Base-by-base conservation (phyloP, 37 sponge, comb jelly and placozoan genomes). In the Theonella swinhoei region DNA sequence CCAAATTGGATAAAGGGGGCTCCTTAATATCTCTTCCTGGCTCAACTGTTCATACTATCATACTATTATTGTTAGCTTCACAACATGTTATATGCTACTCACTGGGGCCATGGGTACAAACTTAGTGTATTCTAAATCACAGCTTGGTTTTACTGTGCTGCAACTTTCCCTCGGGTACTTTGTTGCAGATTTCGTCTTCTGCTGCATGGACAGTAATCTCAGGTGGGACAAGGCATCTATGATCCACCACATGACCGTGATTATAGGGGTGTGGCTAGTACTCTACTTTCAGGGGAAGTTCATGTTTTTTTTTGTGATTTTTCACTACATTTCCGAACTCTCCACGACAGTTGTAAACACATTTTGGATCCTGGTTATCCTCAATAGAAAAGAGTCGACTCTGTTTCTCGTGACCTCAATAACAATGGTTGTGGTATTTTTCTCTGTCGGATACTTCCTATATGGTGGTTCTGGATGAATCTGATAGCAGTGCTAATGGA, bases 31-130 rank as follows among this genome's bases (percentile, higher is more conserved):
- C 93, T 11, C 74, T 89, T 0, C 69, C 85, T 0, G 69, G 60
- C 24, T 88, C 93, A 26, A 86, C 87, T 1, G 17, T 93, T 35
- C 93, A 93, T 81, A 90, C n/a, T n/a, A n/a, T n/a, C n/a, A n/a
- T n/a, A n/a, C 93, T 0, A 24, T 86, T 3, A 47, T 85, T 1
- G 67, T 41, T 8, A 60, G 32, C 26, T 1, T 35, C 0, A 1
- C 82, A 14, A 24, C 72, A 0, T 17, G 24, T 20, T 78, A 85
- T 29, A 31, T 79, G 19, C 39, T 92, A 0, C 3, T 34, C 0
- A 60, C 63, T 70, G 87, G 66, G 34, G 29, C 9, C 2, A 30
- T 85, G 40, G 54, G 71, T 4, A n/a, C n/a, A n/a, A 63, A 88
- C 39, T 29, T 36, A 29, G 62, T 86, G 0, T 69, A 76, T 40